Evolutionary conservation across 2,797 vertebrate genomes (phyloP), one percentile per base, ranked within the genome.

Genomic region (Oreochromis grahami): DNA sequence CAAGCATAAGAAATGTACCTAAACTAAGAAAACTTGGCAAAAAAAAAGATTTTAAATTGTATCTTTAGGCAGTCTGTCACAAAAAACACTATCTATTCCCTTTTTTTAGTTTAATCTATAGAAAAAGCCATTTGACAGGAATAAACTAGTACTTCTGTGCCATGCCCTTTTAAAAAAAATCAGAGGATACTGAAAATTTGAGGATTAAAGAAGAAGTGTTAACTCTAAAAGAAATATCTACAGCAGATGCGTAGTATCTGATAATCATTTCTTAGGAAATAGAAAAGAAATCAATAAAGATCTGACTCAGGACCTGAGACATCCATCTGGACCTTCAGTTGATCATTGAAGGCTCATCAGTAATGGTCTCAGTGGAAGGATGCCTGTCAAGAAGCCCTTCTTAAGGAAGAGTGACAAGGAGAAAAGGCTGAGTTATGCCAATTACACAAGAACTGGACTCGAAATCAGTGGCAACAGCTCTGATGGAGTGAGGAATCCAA

Each of bases 241-340:
- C n/a, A 41, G 8, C 36, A 43, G 63, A 68, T 70, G 8, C 0
- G 1, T 41, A 43, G 36, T 0, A 26, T 68, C 2, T 68, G 8
- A 70, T 43, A 70, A 43, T 70, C 5, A 70, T 26, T 45, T 15
- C 8, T 26, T 43, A 26, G 38, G 5, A 70, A 1, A 70, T 26
- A 7, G 8, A 10, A 45, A 26, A 15, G 14, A 43, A 43, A 17
- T 21, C 12, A 68, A 41, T 21, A 41, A 68, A 24, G 63, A 70
- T 7, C 21, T 45, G 21, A 70, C 21, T 26, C 12, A 26, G 21
- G 13, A 26, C 0, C 38, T 45, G 38, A 70, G 38, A 70, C 21
- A 45, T 70, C 21, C 38, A 70, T 17, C 21, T 43, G 8, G 17
- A 63, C 32, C 32, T 70, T 70, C 65, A 45, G 43, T 26, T 26